Evolutionary conservation across 2,113 vertebrate species (phyloP).

Genomic region (Sterna hirundo): DNA sequence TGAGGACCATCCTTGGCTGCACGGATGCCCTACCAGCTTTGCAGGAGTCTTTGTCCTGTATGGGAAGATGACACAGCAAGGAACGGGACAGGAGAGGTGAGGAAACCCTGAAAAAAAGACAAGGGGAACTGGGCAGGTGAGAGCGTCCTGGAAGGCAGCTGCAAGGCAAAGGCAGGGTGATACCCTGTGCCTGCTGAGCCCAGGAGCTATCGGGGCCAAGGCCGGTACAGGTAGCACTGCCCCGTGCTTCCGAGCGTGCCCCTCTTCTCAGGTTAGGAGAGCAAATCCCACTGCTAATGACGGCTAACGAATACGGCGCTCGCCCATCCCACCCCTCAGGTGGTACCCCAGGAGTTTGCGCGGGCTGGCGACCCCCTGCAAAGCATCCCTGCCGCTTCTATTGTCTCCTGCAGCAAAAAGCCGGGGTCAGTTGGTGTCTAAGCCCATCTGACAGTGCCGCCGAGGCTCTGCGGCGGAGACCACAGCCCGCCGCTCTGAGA

Average conservation of each 20-base stretch:
- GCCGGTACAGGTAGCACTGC: not conserved
- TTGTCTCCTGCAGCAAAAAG: not conserved
- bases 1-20: too few species aligned
- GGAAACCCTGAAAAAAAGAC: not conserved
- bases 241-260: fast-evolving
- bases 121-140: not conserved
- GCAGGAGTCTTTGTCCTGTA: not conserved
- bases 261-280: not conserved
- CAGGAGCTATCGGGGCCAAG: not conserved
- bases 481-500: not conserved
- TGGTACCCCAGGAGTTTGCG: not conserved
- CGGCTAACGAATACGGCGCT: fast-evolving
- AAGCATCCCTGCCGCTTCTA: not conserved
- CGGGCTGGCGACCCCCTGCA: not conserved
- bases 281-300: fast-evolving
- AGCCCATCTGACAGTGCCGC: not conserved
- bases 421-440: not conserved
- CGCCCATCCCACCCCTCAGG: not conserved
- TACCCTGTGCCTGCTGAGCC: not conserved
- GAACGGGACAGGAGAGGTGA: not conserved
- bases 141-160: not conserved
- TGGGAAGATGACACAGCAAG: not conserved
- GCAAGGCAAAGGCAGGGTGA: not conserved
- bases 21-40: fast-evolving
- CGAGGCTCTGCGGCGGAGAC: not conserved